Percentiles rank a stretch among this genome's conserved stretches.
Evolutionary conservation across 2,113 vertebrate species (phyloP).

Genomic region (Orcinus orca): DNA sequence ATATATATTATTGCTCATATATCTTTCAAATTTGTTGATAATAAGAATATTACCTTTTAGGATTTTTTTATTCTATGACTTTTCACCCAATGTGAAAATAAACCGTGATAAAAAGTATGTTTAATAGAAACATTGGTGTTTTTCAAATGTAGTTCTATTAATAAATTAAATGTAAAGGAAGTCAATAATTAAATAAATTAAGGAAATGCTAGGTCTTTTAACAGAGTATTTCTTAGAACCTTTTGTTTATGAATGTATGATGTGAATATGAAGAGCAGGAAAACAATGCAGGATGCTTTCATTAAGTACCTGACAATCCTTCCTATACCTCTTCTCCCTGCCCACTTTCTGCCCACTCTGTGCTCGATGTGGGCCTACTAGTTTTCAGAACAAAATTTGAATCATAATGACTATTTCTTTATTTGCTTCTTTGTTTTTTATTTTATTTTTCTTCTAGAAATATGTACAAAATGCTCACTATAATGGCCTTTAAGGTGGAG

Average conservation of each 20-base stretch:
- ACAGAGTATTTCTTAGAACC: background rate
- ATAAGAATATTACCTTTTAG: background rate
- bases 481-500: background rate
- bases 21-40: background rate
- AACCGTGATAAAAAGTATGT: background rate
- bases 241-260: background rate
- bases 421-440: background rate
- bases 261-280: background rate
- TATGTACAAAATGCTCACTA: no score
- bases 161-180: background rate
- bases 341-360: background rate
- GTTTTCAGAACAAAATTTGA: background rate
- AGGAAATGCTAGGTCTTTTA: background rate
- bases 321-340: background rate
- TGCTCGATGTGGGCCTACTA: background rate
- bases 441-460: background rate
- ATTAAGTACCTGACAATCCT: no score
- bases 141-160: background rate
- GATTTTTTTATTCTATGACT: background rate
- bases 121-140: background rate
- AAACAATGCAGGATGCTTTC: background rate
- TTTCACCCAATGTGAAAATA: background rate
- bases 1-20: background rate
- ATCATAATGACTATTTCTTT: background rate
- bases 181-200: background rate